Evolutionary conservation across 2,113 vertebrate species (phyloP).

Genomic region (Melospiza georgiana): DNA sequence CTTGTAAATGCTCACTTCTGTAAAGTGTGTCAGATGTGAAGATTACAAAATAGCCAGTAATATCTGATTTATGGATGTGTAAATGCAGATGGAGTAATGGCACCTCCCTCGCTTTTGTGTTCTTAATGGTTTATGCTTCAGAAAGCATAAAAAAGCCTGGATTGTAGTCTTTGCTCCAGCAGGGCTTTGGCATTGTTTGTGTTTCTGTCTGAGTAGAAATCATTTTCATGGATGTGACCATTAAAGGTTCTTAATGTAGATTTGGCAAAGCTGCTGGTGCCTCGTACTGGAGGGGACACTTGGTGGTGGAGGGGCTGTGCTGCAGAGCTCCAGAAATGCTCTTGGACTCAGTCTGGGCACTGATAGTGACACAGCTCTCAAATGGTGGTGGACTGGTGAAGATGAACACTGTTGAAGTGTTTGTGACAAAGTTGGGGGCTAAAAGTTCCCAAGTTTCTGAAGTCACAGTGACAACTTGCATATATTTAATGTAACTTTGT

Average conservation of each 20-base stretch:
- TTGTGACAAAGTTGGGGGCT: background rate
- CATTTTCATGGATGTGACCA: background rate
- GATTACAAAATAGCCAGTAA: background rate
- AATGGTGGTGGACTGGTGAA: background rate
- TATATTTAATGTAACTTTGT: accelerated
- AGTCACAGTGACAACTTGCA: background rate
- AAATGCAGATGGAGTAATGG: background rate
- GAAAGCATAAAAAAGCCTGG: background rate
- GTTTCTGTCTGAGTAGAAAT: background rate
- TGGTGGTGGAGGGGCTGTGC: background rate
- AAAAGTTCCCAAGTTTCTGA: background rate
- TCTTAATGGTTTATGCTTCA: background rate
- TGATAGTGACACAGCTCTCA: background rate
- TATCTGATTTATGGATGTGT: background rate
- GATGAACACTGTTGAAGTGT: background rate
- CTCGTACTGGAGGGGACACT: accelerated
- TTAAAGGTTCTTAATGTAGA: background rate
- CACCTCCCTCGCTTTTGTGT: background rate
- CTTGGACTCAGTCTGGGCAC: background rate
- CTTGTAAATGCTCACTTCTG: background rate
- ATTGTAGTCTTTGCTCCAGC: background rate
- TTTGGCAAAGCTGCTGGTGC: background rate
- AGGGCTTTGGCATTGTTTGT: background rate
- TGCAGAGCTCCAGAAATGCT: background rate
- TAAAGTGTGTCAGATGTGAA: background rate